Evolutionary conservation across 2,797 vertebrate species (phyloP).

Genomic region (Enteromius unitaeniatus): DNA sequence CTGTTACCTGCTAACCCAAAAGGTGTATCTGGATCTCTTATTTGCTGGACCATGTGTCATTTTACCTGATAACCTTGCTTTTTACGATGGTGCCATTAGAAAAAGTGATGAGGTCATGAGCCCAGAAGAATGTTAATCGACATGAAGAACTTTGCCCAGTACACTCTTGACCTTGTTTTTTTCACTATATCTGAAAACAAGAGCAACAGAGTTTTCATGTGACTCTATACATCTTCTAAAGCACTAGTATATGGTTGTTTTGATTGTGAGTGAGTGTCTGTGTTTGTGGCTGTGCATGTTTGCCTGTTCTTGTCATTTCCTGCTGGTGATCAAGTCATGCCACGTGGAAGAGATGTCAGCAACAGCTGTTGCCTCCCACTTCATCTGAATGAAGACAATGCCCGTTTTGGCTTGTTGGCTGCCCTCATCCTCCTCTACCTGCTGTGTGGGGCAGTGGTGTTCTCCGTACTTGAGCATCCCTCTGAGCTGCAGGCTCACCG

Average conservation of each 20-base stretch:
- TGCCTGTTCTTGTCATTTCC: slow-evolving; percentile 60
- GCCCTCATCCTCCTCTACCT: slow-evolving; percentile 81
- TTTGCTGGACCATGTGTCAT: slow-evolving; percentile 30
- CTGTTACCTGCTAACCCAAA: slow-evolving; percentile 53
- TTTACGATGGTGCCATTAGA: slow-evolving; percentile 10
- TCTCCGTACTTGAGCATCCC: slow-evolving; percentile 81
- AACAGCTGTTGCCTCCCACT: slow-evolving; percentile 75
- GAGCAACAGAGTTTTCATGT: slow-evolving; percentile 22
- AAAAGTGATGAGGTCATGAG: background rate
- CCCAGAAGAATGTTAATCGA: slow-evolving; percentile 28
- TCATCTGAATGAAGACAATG: slow-evolving; percentile 82
- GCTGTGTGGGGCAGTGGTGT: slow-evolving; percentile 81
- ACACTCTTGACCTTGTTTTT: background rate
- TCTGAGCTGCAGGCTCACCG: slow-evolving; percentile 76
- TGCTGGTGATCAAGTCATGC: slow-evolving; percentile 72
- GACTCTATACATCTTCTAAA: background rate
- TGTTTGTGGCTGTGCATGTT: slow-evolving; percentile 63
- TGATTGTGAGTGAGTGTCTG: slow-evolving; percentile 37
- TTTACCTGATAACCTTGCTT: slow-evolving; percentile 38
- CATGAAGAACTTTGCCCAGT: slow-evolving; percentile 16
- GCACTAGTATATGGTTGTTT: background rate
- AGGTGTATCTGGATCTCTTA: slow-evolving; percentile 49
- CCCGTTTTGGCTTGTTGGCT: slow-evolving; percentile 82
- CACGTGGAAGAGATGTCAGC: slow-evolving; percentile 73
- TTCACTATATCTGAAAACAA: slow-evolving; percentile 4